Evolutionary conservation across 2,797 vertebrate genomes (phyloP).

Genomic region (Apodemus agrarius): DNA sequence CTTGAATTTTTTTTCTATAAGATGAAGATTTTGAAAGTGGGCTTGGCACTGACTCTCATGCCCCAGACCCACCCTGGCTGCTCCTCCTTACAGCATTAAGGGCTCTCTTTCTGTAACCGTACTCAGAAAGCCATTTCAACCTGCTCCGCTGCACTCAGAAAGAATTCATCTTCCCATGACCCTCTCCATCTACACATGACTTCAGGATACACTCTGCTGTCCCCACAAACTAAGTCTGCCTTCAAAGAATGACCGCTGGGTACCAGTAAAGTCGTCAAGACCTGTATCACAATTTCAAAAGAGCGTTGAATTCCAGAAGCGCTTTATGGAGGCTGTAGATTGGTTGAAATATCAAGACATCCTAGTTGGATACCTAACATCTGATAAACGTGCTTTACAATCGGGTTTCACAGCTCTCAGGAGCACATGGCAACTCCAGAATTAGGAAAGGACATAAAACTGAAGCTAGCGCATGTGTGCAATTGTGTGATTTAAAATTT

Average conservation of each 20-base stretch:
- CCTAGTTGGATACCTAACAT: background rate
- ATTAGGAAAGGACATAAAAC: background rate
- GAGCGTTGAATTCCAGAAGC: background rate
- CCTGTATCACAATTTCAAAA: background rate
- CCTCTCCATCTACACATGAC: background rate
- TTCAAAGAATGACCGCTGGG: background rate
- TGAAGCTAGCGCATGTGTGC: background rate
- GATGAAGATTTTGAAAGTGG: background rate
- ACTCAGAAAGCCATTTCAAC: background rate
- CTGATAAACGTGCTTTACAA: background rate
- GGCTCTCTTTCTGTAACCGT: background rate
- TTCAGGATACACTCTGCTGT: background rate
- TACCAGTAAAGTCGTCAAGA: background rate
- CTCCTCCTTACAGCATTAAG: background rate
- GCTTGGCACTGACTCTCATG: background rate
- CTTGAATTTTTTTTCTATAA: background rate
- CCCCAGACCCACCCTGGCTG: background rate
- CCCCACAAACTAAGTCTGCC: background rate
- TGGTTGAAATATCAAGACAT: conserved; percentile 1
- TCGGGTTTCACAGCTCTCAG: background rate
- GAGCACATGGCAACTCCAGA: conserved; percentile 12
- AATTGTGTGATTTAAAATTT: background rate
- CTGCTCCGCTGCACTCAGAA: background rate
- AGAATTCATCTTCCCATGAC: background rate
- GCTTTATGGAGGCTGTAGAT: background rate